A percentile compares a stretch with the other conserved stretches of the same genome.
Conservation (phyloP, 2,113 vertebrate genomes). For the Cochlearius cochlearius region DNA sequence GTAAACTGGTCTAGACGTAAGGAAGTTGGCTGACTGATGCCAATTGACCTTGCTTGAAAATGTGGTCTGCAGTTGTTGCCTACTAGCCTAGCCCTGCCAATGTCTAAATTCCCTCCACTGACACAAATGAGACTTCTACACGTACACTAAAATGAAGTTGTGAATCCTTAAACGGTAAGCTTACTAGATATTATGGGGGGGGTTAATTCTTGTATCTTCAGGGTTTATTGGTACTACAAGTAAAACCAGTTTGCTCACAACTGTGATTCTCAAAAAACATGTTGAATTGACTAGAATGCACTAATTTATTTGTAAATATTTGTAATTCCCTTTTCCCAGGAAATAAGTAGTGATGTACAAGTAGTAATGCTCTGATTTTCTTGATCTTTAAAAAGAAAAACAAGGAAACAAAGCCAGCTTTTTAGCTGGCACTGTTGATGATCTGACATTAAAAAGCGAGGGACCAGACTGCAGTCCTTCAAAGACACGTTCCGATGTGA, state of each 20-base stretch:
- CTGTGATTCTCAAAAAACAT: neutral
- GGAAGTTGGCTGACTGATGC: conserved; percentile 32
- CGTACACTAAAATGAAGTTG: neutral
- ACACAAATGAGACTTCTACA: neutral
- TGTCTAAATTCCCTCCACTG: neutral
- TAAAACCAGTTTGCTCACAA: neutral
- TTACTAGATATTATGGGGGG: neutral
- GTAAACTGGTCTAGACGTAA: conserved; percentile 33
- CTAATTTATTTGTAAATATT: neutral
- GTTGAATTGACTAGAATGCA: neutral
- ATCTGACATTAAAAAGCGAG: neutral
- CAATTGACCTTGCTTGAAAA: conserved; percentile 4
- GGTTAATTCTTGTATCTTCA: neutral
- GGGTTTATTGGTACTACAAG: neutral
- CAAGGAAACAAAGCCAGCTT: neutral
- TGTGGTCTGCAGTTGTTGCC: neutral
- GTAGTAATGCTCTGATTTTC: neutral
- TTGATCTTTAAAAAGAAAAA: neutral
- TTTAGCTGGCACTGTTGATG: neutral
- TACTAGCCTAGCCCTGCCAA: neutral
- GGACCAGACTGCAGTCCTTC: neutral
- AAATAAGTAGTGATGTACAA: neutral
- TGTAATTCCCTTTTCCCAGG: neutral
- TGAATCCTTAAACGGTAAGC: neutral
- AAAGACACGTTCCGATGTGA: neutral